A percentile compares a stretch with the other conserved stretches of the same genome.
Conservation (phyloP, 1,140 invertebrate species). For the Aphidius gifuensis region DNA sequence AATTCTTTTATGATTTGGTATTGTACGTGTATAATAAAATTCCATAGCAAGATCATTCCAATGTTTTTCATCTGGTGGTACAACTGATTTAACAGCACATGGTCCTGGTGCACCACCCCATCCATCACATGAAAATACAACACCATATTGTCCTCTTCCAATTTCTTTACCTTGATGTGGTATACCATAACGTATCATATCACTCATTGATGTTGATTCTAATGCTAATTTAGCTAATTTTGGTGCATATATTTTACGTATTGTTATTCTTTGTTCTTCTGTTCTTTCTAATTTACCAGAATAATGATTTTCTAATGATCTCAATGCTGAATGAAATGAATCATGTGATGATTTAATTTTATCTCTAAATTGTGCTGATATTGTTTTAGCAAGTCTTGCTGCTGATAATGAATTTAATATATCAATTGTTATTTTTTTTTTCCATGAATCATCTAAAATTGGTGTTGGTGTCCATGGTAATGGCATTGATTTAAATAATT, state of each 20-base stretch:
- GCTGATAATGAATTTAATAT: constrained; percentile 73
- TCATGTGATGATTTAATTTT: constrained; percentile 67
- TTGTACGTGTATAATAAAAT: constrained; percentile 84
- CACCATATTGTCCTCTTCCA: constrained; percentile 87
- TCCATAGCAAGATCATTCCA: constrained; percentile 92
- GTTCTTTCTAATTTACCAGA: constrained; percentile 74
- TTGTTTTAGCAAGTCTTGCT: constrained; percentile 69
- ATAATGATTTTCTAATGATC: constrained; percentile 68
- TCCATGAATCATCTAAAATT: constrained; percentile 69
- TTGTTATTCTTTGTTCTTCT: constrained; percentile 74
- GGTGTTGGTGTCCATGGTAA: constrained; percentile 67
- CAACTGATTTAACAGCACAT: constrained; percentile 87
- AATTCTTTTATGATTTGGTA: constrained; percentile 80
- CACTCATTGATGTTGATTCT: constrained; percentile 81
- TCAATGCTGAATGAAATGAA: constrained; percentile 65
- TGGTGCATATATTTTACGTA: constrained; percentile 79
- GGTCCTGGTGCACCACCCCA: constrained; percentile 72
- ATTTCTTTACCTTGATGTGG: constrained; percentile 79
- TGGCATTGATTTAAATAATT: constrained; percentile 62
- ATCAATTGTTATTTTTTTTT: constrained; percentile 68
- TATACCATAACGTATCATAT: constrained; percentile 74
- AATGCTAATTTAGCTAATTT: constrained; percentile 77
- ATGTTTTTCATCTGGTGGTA: constrained; percentile 86
- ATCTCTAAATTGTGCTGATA: constrained; percentile 72
- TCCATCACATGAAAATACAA: constrained; percentile 81